Percentiles rank a stretch among this genome's conserved stretches.
Evolutionary conservation across 2,797 vertebrate species (phyloP).

Genomic region (Siniperca scherzeri): DNA sequence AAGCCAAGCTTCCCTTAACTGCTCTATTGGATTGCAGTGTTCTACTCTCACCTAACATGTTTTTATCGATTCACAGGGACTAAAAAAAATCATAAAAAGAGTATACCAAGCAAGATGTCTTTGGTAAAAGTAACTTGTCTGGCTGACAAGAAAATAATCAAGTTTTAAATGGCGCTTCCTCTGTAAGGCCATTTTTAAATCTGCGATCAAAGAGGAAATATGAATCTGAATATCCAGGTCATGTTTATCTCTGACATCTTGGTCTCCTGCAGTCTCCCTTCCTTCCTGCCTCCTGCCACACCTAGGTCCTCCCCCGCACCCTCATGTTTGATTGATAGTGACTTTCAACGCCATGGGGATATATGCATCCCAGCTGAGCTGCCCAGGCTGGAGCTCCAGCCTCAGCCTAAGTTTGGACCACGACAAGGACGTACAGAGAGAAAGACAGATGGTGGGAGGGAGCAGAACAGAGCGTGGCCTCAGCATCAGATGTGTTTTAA

Average conservation of each 20-base stretch:
- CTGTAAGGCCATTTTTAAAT: constrained; percentile 15
- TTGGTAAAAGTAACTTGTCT: constrained; percentile 31
- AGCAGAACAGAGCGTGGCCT: constrained; percentile 62
- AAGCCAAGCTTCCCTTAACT: constrained; percentile 45
- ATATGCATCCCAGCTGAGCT: constrained; percentile 72
- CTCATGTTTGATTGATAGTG: constrained; percentile 82
- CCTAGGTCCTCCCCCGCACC: constrained; percentile 65
- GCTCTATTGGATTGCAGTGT: constrained; percentile 46
- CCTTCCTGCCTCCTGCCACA: constrained; percentile 75
- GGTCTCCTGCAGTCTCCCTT: constrained; percentile 58
- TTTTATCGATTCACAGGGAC: constrained; percentile 60
- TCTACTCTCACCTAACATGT: constrained; percentile 39
- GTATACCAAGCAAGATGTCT: constrained; percentile 2
- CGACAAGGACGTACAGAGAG: constrained; percentile 78
- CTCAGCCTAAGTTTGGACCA: constrained; percentile 68
- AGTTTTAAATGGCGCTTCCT: constrained; percentile 28
- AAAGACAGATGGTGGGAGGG: constrained; percentile 71
- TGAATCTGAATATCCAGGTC: constrained; percentile 55
- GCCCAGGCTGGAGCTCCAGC: constrained; percentile 55
- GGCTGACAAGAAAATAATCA: constrained; percentile 27
- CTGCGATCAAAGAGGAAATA: constrained; percentile 40
- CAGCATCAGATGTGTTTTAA: constrained; percentile 82
- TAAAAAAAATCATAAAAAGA: constrained; percentile 31
- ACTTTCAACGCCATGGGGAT: constrained; percentile 77
- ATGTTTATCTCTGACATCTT: constrained; percentile 61